Conservation (phyloP, 1,140 invertebrate species). For the Laodelphax striatellus region DNA sequence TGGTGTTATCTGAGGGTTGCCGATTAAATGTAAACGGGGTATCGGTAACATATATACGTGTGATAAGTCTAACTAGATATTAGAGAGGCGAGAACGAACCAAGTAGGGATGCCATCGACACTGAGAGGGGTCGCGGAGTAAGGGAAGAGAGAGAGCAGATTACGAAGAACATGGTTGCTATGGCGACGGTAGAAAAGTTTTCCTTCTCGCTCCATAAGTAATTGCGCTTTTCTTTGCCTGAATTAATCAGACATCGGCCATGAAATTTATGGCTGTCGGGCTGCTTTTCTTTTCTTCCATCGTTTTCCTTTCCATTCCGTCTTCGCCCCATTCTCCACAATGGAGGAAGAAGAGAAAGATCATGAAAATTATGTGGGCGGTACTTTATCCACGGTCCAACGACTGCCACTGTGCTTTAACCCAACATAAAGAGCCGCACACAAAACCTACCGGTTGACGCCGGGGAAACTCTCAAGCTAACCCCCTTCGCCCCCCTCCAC, state of each 20-base stretch:
- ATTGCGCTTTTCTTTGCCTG: conserved; percentile 2
- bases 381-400: conserved; percentile 22
- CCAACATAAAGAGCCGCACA: too few species aligned
- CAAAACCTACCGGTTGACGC: conserved; percentile 4
- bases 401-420: too few species aligned
- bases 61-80: conserved; percentile 1
- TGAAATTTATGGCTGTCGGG: not conserved
- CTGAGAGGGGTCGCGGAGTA: too few species aligned
- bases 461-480: conserved; percentile 9
- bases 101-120: too few species aligned
- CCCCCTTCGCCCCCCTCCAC: conserved; percentile 3
- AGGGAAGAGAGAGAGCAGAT: too few species aligned
- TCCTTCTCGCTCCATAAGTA: not conserved
- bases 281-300: not conserved
- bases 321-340: too few species aligned
- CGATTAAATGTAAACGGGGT: not conserved
- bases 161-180: not conserved
- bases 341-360: not conserved
- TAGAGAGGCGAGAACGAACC: not conserved
- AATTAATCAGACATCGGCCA: not conserved
- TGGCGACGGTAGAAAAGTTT: not conserved
- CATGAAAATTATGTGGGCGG: conserved; percentile 30
- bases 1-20: not conserved
- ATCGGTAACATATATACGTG: conserved; percentile 1
- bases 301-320: not conserved